Base-by-base conservation (phyloP, 2,113 vertebrate genomes). In the Oophaga pumilio region DNA sequence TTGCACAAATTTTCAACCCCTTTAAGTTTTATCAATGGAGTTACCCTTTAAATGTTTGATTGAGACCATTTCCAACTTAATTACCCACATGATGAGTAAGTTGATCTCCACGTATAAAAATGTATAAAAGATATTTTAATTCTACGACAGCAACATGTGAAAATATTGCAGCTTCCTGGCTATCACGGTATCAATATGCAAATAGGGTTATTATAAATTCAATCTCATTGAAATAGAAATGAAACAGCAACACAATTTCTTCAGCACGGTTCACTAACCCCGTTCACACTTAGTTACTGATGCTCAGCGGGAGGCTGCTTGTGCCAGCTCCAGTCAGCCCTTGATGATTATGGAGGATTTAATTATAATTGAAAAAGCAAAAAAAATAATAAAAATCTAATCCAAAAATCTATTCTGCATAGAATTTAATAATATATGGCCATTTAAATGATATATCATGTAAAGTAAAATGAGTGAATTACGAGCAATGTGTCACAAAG, bases 201-300 rank as follows among this genome's bases (percentile, higher is more conserved):
- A 74, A 91, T 90, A 13, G 78, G 82, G 87, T 91, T 90, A 56
- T 87, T 91, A 81, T 50, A 91, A 86, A 84, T 22, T 7, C 10
- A 90, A 89, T 91, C 62, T 90, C 89, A 66, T 28, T 85, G 88
- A 86, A 89, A 86, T 89, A 87, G 76, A 90, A 91, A 93, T 91
- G 91, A 91, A 59, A 89, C 89, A 89, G 89, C 89, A 92, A 92
- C 68, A 26, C 84, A 90, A 28, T 89, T 92, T 89, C 90, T 93
- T 92, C 91, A 90, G 76, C 82, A 90, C 90, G 91, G 92, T 93
- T 94, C 92, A 90, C 89, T 93, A 89, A 91, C 91, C 87, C 91
- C 86, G 89, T 92, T 93, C 91, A 91, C 91, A 91, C 80, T 26
- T 82, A 91, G 89, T 78, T 86, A 90, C 90, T 90, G 90, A 85